phyloP scores from a whole-genome alignment of 2,113 vertebrate species.

The Trinectes maculatus region DNA sequence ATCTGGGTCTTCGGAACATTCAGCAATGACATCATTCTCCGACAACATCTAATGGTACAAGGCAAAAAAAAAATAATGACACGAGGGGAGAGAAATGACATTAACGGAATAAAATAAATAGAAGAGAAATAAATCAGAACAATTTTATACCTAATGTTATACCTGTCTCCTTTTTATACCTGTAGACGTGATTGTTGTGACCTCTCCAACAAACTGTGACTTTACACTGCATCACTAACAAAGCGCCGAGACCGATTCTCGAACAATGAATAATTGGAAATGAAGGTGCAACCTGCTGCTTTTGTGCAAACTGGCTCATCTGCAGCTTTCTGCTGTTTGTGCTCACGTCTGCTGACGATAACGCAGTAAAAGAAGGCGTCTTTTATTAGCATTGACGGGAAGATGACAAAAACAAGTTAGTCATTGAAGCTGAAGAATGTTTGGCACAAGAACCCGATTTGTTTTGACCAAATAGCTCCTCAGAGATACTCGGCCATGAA shows the following conservation, averaged over 20 bases:
- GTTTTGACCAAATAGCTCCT: not conserved
- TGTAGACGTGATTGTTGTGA: conserved; percentile 23
- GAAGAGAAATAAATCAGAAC: not conserved
- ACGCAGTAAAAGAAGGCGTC: not conserved
- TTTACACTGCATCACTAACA: conserved; percentile 20
- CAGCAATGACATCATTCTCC: not conserved
- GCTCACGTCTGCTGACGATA: not conserved
- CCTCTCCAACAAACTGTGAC: conserved; percentile 4
- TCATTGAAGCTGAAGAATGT: too few species aligned
- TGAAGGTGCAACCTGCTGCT: not conserved
- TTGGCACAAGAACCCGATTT: too few species aligned
- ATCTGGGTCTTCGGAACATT: too few species aligned
- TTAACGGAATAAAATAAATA: conserved; percentile 1
- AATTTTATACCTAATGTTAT: not conserved
- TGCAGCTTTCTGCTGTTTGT: conserved; percentile 1
- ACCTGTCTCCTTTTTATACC: not conserved
- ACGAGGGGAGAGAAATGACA: too few species aligned
- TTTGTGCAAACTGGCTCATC: conserved; percentile 12
- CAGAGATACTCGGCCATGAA: not conserved
- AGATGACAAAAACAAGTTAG: not conserved
- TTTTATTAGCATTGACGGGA: not conserved
- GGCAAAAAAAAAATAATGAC: too few species aligned
- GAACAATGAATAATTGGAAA: conserved; percentile 18
- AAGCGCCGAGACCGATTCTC: conserved; percentile 19
- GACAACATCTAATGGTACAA: not conserved